Base-by-base conservation (phyloP, 2,888 invertebrate genomes). In the Trissolcus brochymenae region DNA sequence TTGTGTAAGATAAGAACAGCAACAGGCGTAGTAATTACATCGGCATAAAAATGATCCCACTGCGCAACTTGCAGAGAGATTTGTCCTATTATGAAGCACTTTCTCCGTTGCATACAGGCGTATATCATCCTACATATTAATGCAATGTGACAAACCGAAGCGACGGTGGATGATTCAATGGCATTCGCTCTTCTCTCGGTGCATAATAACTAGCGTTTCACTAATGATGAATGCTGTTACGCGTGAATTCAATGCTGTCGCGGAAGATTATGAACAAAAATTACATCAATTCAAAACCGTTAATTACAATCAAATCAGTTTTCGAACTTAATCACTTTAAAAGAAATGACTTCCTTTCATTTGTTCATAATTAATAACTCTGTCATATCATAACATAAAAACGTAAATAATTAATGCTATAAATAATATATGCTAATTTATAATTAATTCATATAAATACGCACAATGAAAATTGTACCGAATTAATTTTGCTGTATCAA, bases 51-150 rank as follows among this genome's bases (percentile, higher is more conserved):
- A 74, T 62, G 46, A 61, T 62, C 59, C 75, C 62, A 68, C 68
- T 56, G 49, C 64, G 70, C 70, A 64, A 70, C 60, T 16, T 19
- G 70, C 51, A 53, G 75, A 75, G 70, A 71, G 76, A 71, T 71
- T 71, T 76, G 76, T 71, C 76, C 67, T 72, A 72, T 76, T 71
- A 76, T 72, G 67, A 67, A 62, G 71, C 61, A 76, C 76, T 76
- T 76, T 76, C 76, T 76, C 76, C 66, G 49, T 25, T 43, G 64
- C 60, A 50, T 50, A 51, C 70, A 65, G 56, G 70, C 76, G 68
- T 65, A 65, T 61, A 76, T 76, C 76, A 76, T 76, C 70, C 76
- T 70, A 65, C 70, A 70, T 76, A 70, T 70, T 65, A 76, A 76
- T 60, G 60, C 55, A 61, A 60, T 43, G 60, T 70, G 76, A 76